phyloP scores from a whole-genome alignment of 2,113 vertebrate species.

The Oreotrochilus melanogaster region DNA sequence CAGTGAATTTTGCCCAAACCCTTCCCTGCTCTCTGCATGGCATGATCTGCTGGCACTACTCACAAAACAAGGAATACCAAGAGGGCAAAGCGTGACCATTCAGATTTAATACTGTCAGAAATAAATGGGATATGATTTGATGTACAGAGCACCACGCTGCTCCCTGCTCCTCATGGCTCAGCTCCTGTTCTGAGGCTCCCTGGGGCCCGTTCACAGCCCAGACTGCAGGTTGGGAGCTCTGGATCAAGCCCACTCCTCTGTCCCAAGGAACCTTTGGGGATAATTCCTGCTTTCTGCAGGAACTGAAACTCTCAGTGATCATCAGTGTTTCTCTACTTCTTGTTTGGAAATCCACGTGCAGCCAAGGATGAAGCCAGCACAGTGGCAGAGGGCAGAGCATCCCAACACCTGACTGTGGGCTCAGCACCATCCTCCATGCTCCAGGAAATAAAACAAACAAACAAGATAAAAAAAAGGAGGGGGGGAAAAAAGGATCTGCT shows the following conservation, averaged over 20 bases:
- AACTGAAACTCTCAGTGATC: background rate
- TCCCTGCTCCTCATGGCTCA: background rate
- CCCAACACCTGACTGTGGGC: rapidly evolving
- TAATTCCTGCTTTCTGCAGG: background rate
- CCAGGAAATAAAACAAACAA: background rate
- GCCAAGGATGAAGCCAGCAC: background rate
- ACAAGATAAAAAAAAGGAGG: rapidly evolving
- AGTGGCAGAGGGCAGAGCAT: background rate
- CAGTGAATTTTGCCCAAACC: background rate
- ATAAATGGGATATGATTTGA: background rate
- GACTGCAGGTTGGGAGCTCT: background rate
- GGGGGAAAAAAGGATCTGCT: background rate
- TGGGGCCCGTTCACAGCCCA: rapidly evolving
- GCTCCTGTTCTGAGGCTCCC: background rate
- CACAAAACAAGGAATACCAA: background rate
- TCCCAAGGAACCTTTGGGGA: background rate
- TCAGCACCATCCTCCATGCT: background rate
- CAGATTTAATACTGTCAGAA: background rate
- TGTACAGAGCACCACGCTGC: background rate
- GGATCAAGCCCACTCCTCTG: background rate
- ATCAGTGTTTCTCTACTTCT: rapidly evolving
- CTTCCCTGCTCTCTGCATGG: background rate
- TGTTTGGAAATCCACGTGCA: background rate
- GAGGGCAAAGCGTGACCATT: background rate
- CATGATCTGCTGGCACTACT: background rate